A percentile compares a stretch with the other conserved stretches of the same genome.
Evolutionary conservation across 2,113 vertebrate species (phyloP).

Genomic region (Pseudorasbora parva): DNA sequence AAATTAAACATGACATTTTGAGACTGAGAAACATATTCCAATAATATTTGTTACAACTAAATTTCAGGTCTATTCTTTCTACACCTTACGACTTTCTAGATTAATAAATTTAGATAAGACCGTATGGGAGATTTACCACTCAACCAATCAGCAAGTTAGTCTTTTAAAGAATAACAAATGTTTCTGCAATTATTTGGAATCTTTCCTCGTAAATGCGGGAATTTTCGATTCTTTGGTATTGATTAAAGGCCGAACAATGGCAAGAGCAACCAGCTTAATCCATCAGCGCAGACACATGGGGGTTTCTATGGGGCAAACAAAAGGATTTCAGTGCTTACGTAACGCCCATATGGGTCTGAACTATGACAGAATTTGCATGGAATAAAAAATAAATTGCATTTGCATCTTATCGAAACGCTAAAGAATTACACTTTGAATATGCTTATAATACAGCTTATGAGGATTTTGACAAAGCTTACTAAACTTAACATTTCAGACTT

Average conservation of each 20-base stretch:
- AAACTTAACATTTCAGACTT: not conserved
- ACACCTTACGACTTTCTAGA: not conserved
- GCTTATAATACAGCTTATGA: not conserved
- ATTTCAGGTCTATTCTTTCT: constrained; percentile 16
- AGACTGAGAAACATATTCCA: too few relatives aligned
- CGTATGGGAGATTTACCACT: not conserved
- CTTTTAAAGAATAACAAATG: not conserved
- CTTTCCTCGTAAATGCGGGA: not conserved
- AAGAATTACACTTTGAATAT: not conserved
- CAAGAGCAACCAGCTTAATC: constrained; percentile 34
- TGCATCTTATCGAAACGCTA: not conserved
- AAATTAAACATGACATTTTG: too few relatives aligned
- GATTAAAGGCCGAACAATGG: constrained; percentile 51
- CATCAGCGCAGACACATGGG: constrained; percentile 37
- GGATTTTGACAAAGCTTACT: not conserved
- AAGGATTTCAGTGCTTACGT: constrained; percentile 43
- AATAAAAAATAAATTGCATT: not conserved
- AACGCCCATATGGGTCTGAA: constrained; percentile 25
- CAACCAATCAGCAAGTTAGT: not conserved
- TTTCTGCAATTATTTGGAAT: not conserved
- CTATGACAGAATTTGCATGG: not conserved
- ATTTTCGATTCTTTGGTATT: constrained; percentile 25
- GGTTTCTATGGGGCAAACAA: constrained; percentile 46
- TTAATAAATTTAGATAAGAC: not conserved
- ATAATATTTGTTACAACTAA: not conserved